Percentiles rank a stretch among this genome's conserved stretches.
phyloP scores from a whole-genome alignment of 2,797 vertebrate genomes.

The Eospalax fontanierii region DNA sequence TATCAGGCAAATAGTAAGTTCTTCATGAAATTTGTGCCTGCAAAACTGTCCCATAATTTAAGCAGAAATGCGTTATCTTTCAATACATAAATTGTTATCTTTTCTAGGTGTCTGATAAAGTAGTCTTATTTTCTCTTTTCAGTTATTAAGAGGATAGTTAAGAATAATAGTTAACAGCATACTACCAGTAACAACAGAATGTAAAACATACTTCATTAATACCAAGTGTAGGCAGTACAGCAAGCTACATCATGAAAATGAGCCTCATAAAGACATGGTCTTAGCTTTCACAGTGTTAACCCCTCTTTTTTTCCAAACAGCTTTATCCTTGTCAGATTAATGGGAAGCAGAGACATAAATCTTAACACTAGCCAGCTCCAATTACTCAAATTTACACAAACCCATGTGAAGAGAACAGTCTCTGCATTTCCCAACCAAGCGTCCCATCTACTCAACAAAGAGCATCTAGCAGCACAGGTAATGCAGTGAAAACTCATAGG shows the following conservation, averaged over 20 bases:
- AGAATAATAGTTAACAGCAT: background rate
- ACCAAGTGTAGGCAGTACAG: background rate
- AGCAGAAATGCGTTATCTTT: conserved; percentile 20
- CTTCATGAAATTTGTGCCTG: conserved; percentile 1
- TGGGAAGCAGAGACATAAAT: background rate
- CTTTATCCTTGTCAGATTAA: conserved; percentile 20
- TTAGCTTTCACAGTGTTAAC: background rate
- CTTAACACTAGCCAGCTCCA: background rate
- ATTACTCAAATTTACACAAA: background rate
- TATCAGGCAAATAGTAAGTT: conserved; percentile 24
- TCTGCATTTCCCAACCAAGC: background rate
- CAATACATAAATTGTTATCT: conserved; percentile 13
- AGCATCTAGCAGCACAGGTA: background rate
- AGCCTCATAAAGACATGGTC: background rate
- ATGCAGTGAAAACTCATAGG: background rate
- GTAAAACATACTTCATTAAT: background rate
- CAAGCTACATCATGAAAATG: background rate
- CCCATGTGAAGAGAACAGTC: background rate
- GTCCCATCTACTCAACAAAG: background rate
- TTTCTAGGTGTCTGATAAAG: conserved; percentile 47
- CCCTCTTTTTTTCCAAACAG: background rate
- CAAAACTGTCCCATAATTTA: conserved; percentile 51
- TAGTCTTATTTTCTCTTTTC: conserved; percentile 42
- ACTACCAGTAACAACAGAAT: conserved; percentile 34
- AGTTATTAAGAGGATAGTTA: conserved; percentile 22